Evolutionary conservation across 2,113 vertebrate genomes (phyloP).

Genomic region (Ascaphus truei): DNA sequence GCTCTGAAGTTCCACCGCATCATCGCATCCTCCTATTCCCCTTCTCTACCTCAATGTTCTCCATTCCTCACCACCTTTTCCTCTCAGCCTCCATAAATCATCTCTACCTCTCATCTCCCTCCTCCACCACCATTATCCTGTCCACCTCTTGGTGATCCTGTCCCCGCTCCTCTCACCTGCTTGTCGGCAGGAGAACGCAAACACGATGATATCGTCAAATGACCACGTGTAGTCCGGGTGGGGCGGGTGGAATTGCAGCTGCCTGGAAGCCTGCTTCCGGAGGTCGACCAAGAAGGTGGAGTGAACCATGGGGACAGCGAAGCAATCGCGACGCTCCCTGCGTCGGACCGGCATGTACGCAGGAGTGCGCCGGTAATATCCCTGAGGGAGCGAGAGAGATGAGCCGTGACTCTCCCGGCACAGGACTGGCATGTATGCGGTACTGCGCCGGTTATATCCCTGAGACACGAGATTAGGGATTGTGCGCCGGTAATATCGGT

Average conservation of each 20-base stretch:
- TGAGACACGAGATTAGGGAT: slow-evolving; percentile 33
- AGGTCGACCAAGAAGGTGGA: slow-evolving; percentile 88
- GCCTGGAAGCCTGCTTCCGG: slow-evolving; percentile 71
- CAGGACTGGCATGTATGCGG: slow-evolving; percentile 84
- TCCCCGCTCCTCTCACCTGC: slow-evolving; percentile 62
- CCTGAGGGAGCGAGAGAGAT: slow-evolving; percentile 51
- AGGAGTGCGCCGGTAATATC: slow-evolving; percentile 85
- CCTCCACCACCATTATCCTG: too few species aligned
- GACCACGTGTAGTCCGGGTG: slow-evolving; percentile 83
- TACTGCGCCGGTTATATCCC: slow-evolving; percentile 88
- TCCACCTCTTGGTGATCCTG: background rate
- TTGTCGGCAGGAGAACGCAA: slow-evolving; percentile 81
- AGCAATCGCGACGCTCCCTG: slow-evolving; percentile 77
- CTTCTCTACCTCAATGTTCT: too few species aligned
- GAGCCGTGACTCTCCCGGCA: slow-evolving; percentile 69
- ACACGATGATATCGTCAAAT: slow-evolving; percentile 93
- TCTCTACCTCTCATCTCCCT: too few species aligned
- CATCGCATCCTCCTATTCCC: too few species aligned
- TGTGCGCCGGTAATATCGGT: background rate
- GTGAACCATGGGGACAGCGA: slow-evolving; percentile 91
- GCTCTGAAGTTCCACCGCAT: too few species aligned
- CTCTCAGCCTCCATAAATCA: too few species aligned
- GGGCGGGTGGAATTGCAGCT: slow-evolving; percentile 80
- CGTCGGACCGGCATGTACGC: slow-evolving; percentile 86
- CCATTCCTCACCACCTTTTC: too few species aligned